Evolutionary conservation across 2,888 invertebrate species (phyloP).

Genomic region (Melieria crassipennis): DNA sequence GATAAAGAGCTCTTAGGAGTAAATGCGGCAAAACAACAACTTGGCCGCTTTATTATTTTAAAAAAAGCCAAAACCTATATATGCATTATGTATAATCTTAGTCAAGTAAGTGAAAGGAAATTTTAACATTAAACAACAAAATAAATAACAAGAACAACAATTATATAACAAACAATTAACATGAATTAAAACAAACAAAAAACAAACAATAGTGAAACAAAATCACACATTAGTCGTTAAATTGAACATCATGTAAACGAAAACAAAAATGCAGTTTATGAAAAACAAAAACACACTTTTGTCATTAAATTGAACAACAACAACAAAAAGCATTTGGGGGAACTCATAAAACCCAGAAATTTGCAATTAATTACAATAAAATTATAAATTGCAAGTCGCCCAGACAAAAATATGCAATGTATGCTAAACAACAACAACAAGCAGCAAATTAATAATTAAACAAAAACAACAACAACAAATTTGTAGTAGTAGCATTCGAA

Average conservation of each 20-base stretch:
- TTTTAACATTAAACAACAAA: neutral
- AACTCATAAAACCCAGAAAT: neutral
- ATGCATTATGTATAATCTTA: neutral
- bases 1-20: conserved; percentile 15
- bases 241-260: neutral
- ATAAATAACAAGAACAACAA: neutral
- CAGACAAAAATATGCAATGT: conserved; percentile 31
- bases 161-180: conserved; percentile 1
- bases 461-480: no score
- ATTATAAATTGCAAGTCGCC: neutral
- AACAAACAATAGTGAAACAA: neutral
- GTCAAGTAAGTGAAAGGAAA: neutral
- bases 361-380: no score
- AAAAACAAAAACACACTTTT: neutral
- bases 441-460: neutral
- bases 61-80: neutral
- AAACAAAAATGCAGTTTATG: neutral
- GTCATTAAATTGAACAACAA: neutral
- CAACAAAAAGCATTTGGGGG: neutral
- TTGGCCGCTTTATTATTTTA: no score
- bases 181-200: neutral
- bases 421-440: conserved; percentile 21
- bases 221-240: neutral
- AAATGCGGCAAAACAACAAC: conserved; percentile 18
- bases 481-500: neutral